phyloP scores from a whole-genome alignment of 2,113 vertebrate species.

The Pao palembangensis region DNA sequence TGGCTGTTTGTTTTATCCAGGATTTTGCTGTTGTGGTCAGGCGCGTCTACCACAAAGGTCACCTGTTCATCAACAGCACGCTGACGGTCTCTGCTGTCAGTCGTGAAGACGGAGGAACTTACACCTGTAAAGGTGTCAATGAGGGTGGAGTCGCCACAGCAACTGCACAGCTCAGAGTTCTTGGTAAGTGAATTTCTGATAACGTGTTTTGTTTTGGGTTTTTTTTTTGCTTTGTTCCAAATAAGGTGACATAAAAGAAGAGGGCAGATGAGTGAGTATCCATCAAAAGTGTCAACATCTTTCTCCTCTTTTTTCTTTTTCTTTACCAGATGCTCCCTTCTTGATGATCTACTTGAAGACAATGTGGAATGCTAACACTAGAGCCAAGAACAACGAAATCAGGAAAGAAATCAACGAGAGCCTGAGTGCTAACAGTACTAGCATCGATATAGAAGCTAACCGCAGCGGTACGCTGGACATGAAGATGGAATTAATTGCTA shows the following conservation, averaged over 20 bases:
- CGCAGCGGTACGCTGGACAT: not conserved
- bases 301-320: not conserved
- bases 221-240: no score
- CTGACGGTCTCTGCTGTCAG: constrained; percentile 62
- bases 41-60: accelerated
- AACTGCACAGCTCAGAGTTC: constrained; percentile 74
- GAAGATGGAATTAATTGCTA: not conserved
- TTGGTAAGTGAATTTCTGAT: constrained; percentile 70
- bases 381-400: not conserved
- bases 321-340: constrained; percentile 78
- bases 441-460: not conserved
- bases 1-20: constrained; percentile 13
- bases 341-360: constrained; percentile 71
- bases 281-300: not conserved
- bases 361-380: not conserved
- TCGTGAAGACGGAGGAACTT: constrained; percentile 72
- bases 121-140: constrained; percentile 74
- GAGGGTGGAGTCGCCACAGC: constrained; percentile 39
- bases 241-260: no score
- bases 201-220: no score
- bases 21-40: not conserved
- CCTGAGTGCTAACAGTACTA: constrained; percentile 13
- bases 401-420: not conserved
- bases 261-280: not conserved
- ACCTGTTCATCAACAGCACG: constrained; percentile 21